Evolutionary conservation across 2,797 vertebrate species (phyloP).

Genomic region (Leptatherina wallacei): DNA sequence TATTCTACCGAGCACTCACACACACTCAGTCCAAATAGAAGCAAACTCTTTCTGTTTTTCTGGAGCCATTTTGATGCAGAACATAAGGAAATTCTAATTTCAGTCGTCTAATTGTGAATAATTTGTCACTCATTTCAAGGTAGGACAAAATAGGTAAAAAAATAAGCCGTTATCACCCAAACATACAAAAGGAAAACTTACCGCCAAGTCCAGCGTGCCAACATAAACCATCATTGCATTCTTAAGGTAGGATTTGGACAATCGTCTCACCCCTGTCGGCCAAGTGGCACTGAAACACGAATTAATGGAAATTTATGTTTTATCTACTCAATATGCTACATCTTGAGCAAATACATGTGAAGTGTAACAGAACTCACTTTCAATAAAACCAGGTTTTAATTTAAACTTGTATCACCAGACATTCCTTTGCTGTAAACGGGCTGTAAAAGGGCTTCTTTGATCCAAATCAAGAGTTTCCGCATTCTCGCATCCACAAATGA

Average conservation of each 20-base stretch:
- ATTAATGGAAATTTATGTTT: background rate
- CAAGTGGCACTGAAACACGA: conserved; percentile 90
- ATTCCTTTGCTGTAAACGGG: too few species aligned
- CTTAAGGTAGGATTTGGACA: conserved; percentile 92
- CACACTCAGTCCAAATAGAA: too few species aligned
- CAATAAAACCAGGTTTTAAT: background rate
- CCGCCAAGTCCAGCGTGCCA: conserved; percentile 93
- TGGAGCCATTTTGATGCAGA: background rate
- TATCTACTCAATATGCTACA: background rate
- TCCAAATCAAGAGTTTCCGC: too few species aligned
- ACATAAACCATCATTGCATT: conserved; percentile 97
- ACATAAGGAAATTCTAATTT: background rate
- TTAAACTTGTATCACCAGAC: background rate
- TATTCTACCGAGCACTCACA: background rate
- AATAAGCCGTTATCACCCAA: background rate
- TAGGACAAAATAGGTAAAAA: background rate
- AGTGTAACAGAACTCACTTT: background rate
- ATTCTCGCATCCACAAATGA: too few species aligned
- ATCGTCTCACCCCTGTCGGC: conserved; percentile 91
- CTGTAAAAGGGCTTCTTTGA: too few species aligned
- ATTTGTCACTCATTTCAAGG: background rate
- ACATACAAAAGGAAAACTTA: conserved; percentile 74
- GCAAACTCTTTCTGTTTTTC: too few species aligned
- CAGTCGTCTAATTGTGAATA: background rate
- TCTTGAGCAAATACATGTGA: background rate